Base-by-base conservation (phyloP, 2,888 invertebrate species). In the Ypsolopha sequella region DNA sequence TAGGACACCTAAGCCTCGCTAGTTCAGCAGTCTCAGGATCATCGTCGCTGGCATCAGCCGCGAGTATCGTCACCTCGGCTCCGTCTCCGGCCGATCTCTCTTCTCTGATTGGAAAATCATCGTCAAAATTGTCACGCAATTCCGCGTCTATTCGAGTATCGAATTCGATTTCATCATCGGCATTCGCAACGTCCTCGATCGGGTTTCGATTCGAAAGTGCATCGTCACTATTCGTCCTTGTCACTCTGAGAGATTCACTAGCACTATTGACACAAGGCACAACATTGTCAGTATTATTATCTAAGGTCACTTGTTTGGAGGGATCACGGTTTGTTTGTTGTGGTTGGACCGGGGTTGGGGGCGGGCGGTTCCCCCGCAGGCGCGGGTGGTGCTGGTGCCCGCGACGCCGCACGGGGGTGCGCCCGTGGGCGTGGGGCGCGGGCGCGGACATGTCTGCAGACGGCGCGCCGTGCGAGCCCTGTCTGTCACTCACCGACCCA, bases 1-100 rank as follows among this genome's bases (percentile, higher is more conserved):
- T 96, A 43, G 95, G 92, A 80, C 97, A 97, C 60, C 97, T 89
- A 55, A 97, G 88, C 70, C 93, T 91, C 9, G 96, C 91, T 62
- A 96, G 89, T 75, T 95, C 95, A 53, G 91, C 93, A 9, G 91
- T 89, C 74, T 95, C 95, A 41, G 91, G 91, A 71, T 94, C 94
- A 62, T 93, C 91, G 69, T 91, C 92, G 47, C 76, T 71, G 62
- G 71, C 68, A 60, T 85, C 84, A 50, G 76, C 71, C 52, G 68
- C 58, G 51, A 67, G 60, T 58, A 68, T 67, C 53, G 70, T 64
- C 55, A 75, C 70, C 65, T 87, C 87, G 43, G 80, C 84, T n/a
- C 85, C 86, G 58, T 84, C 80, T 54, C 76, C 87, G 52, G 82
- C 78, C 51, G 79, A 79, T 52, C 81, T 73, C 66, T 78, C 84